Base-by-base conservation (phyloP, 2,797 vertebrate species). In the Peromyscus eremicus region DNA sequence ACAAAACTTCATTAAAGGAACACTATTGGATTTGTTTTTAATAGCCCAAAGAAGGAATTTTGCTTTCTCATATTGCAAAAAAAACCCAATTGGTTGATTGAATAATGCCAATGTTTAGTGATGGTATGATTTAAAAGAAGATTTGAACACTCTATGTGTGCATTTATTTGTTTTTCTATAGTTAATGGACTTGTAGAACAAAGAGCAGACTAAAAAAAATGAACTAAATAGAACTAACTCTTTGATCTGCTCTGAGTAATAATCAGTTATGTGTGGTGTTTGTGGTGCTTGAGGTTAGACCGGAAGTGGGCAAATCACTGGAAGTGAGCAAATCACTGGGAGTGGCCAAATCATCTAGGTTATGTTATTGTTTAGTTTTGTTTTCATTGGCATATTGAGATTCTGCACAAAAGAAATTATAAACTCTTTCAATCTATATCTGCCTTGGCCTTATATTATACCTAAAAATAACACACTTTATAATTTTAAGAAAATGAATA, bases 371-470 rank as follows among this genome's bases (percentile, higher is more conserved):
- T 27, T 19, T 16, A 40, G n/a, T 37, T 12, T 49, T 66, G 32
- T 40, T 88, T 92, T 81, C 9, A 23, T n/a, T 68, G 32, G 1
- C 2, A 66, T 83, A n/a, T 37, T 95, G 46, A 89, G 43, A 84
- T 40, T 64, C 19, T 6, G 43, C 1, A 16, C 23, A 91, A 95
- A 76, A 5, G 19, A 27, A 92, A 94, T 79, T 52, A 6, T 6
- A 87, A 64, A 75, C n/a, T 57, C 88, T 91, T 84, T 60, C 3
- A 49, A 79, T 77, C 3, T 2, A n/a, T 46, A 8, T 10, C 13
- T 76, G 6, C 16, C 84, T 94, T 88, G 85, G 62, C 62, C 88
- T 76, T 37, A 82, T 5, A 52, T 79, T 82, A 87, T 55, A 68
- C 1, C 46, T 83, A 49, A 40, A 94, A 82, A 49, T 73, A 90